These are phyloP conservation scores for Rhabdornis inornatus DNA, from an alignment of 2,113 vertebrate species.

Conservation along the genomic window DNA sequence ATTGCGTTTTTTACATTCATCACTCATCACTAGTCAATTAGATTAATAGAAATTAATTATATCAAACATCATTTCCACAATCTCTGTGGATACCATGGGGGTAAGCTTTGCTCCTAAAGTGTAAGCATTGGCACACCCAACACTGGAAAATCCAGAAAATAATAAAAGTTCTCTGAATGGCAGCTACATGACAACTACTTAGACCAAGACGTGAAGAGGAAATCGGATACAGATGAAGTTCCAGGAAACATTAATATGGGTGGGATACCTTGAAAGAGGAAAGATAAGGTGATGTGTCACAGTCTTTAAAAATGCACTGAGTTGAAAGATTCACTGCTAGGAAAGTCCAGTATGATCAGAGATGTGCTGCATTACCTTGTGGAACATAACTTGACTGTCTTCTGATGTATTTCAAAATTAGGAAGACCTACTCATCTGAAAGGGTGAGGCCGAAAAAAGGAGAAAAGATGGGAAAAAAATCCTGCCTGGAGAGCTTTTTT, in stretches of 20 bases:
- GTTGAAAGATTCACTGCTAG: neutral
- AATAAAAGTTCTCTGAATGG: neutral
- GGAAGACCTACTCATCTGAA: neutral
- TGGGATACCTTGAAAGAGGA: neutral
- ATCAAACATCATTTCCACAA: neutral
- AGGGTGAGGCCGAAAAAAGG: neutral
- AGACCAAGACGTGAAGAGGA: neutral
- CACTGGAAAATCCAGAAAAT: neutral
- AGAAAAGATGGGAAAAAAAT: neutral
- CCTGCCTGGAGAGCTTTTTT: neutral
- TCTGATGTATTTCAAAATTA: neutral
- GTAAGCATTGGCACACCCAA: neutral
- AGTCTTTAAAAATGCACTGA: neutral
- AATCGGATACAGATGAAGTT: neutral
- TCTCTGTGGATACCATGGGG: fast-evolving
- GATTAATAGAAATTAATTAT: neutral
- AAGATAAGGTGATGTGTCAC: neutral
- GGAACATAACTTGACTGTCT: neutral
- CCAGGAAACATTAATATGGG: neutral
- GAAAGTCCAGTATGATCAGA: neutral
- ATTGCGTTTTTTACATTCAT: neutral
- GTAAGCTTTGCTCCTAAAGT: neutral
- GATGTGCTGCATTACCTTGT: neutral
- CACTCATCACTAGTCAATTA: neutral
- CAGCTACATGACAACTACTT: neutral